These are phyloP conservation scores for Nansenia antarctica DNA, from an alignment of 2,113 vertebrate species.

Conservation along the genomic window DNA sequence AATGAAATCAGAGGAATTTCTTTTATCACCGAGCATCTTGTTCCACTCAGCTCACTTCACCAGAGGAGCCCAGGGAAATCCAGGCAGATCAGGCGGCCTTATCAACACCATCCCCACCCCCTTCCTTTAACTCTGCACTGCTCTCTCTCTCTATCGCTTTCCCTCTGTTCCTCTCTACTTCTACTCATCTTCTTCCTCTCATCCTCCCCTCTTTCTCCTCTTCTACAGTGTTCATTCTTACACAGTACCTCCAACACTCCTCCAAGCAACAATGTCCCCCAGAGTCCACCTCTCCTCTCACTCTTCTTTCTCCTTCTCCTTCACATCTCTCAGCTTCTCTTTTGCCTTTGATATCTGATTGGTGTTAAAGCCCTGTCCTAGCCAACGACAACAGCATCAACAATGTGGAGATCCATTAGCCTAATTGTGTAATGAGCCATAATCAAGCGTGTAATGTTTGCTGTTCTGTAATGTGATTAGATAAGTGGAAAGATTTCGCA, in stretches of 20 bases:
- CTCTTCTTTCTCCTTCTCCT: neutral
- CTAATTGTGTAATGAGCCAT: constrained; percentile 55
- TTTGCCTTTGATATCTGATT: constrained; percentile 40
- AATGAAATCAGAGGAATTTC: constrained; percentile 70
- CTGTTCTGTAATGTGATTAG: constrained; percentile 52
- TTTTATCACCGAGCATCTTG: constrained; percentile 73
- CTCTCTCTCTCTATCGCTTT: neutral
- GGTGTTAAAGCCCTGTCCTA: constrained; percentile 25
- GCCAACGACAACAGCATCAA: constrained; percentile 57
- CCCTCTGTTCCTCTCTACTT: constrained; percentile 4
- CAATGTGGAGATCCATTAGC: constrained; percentile 51
- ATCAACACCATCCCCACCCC: constrained; percentile 61
- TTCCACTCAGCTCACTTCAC: constrained; percentile 67
- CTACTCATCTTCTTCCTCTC: neutral
- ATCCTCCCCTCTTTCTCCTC: neutral
- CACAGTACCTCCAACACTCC: neutral
- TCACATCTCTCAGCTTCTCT: constrained; percentile 35
- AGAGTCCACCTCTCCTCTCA: neutral
- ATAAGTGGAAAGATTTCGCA: constrained; percentile 54
- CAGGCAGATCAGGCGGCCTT: constrained; percentile 64
- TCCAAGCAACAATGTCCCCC: constrained; percentile 13
- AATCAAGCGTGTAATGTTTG: constrained; percentile 58
- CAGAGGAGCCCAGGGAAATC: constrained; percentile 62
- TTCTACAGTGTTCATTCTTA: constrained; percentile 1
- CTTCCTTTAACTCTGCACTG: constrained; percentile 13